Evolutionary conservation across 2,113 vertebrate species (phyloP).

Genomic region (Steatornis caripensis): DNA sequence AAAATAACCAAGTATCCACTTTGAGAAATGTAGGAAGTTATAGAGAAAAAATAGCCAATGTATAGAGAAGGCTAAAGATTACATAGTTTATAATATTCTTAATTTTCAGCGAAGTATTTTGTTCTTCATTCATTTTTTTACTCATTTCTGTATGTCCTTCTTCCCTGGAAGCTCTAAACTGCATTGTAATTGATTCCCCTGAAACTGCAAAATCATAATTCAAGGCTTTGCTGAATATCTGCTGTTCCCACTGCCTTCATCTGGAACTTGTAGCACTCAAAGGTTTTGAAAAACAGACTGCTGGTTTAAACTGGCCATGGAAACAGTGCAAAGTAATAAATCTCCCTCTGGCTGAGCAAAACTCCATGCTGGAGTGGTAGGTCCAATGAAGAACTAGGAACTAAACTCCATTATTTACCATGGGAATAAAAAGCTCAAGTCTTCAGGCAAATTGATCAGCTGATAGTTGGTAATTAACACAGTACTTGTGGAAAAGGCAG

Average conservation of each 20-base stretch:
- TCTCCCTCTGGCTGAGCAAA: not conserved
- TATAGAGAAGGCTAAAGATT: not conserved
- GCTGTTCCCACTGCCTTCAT: not conserved
- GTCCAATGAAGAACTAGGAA: not conserved
- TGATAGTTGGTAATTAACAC: not conserved
- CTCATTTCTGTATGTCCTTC: not conserved
- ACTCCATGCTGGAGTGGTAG: not conserved
- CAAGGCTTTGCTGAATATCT: not conserved
- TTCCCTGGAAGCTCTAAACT: not conserved
- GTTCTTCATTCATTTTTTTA: not conserved
- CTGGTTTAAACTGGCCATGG: not conserved
- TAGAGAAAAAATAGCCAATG: too few species aligned
- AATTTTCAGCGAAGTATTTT: not conserved
- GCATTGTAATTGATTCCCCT: not conserved
- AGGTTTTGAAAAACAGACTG: not conserved
- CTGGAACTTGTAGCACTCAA: not conserved
- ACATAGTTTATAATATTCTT: not conserved
- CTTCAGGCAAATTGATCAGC: not conserved
- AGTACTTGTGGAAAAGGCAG: not conserved
- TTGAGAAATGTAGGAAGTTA: not conserved
- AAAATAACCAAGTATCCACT: not conserved
- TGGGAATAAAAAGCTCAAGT: not conserved
- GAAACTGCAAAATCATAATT: not conserved
- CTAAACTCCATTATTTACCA: not conserved
- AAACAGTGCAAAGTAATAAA: not conserved